Base-by-base conservation (phyloP, 2,113 vertebrate genomes). In the Petroica traversi region DNA sequence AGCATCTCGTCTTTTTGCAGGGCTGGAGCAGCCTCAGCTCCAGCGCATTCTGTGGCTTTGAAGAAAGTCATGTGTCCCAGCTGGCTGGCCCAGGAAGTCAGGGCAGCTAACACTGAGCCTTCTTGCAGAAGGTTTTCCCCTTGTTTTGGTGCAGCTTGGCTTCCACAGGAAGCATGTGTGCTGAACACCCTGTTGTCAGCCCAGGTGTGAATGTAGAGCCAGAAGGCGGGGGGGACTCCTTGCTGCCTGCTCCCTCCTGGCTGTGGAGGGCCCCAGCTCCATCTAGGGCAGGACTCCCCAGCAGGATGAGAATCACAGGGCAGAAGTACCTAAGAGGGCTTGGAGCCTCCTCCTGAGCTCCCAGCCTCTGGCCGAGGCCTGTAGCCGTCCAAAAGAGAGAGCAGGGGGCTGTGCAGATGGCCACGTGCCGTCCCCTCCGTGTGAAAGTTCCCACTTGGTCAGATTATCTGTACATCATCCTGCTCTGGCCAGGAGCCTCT, bases 401-500 rank as follows among this genome's bases (percentile, higher is more conserved):
- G 67, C 9, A 2, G 51, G 75, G 43, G 38, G 4, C 55, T 2
- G 3, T 41, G 48, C 69, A 12, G 36, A 24, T 19, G 1, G 61
- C 61, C 57, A 66, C 1, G 1, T 85, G 51, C 63, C 0, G 0
- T 46, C 36, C 62, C 19, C 67, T 91, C 48, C 0, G 2, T 96
- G 74, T 81, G 92, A 97, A 97, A 97, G 92, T 94, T 97, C 80
- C 46, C n/a, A 62, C 38, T 89, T 45, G 31, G 24, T 63, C 74
- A 7, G 38, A 92, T 96, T 96, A 94, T 95, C 67, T 66, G 49
- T 91, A 88, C 82, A n/a, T 90, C 3, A 0, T 95, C 93, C 83
- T 94, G 84, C 66, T 88, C 46, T 43, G 43, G 87, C 69, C 6
- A 13, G 57, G 78, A 95, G 87, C 81, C 31, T 41, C 28, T 63